Conservation (phyloP, 2,888 invertebrate species). For the Dryobotodes eremita region DNA sequence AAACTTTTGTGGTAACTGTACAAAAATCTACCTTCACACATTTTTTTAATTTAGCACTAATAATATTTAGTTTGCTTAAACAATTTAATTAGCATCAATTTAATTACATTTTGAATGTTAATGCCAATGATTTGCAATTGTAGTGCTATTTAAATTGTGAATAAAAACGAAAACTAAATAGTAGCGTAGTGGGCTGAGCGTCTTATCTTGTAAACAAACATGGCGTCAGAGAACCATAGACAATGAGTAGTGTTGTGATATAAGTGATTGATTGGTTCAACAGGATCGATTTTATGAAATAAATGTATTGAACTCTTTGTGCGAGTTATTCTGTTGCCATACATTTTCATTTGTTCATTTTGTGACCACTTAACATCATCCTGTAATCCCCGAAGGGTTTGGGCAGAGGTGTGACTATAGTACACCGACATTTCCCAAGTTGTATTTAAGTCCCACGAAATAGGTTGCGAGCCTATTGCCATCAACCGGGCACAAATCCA, state of each 20-base stretch:
- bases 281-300: conserved; percentile 52
- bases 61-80: not conserved
- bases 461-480: too few species aligned
- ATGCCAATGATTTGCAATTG: not conserved
- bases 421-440: too few species aligned
- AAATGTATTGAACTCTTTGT: conserved; percentile 29
- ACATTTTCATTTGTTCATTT: not conserved
- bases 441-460: too few species aligned
- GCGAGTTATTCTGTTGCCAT: conserved; percentile 19
- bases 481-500: too few species aligned
- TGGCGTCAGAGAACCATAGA: conserved; percentile 57
- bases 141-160: not conserved
- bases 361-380: too few species aligned
- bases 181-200: conserved; percentile 2
- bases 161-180: conserved; percentile 17
- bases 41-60: not conserved
- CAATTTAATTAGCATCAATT: conserved; percentile 4
- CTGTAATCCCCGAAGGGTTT: too few species aligned
- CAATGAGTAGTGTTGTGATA: conserved; percentile 58
- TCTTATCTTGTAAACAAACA: conserved; percentile 58
- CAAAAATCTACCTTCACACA: not conserved
- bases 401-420: too few species aligned
- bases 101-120: not conserved
- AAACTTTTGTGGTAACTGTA: not conserved
- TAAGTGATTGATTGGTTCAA: conserved; percentile 55